A percentile compares a stretch with the other conserved stretches of the same genome.
Conservation (phyloP, 2,797 vertebrate genomes). For the Lacerta bilineata region DNA sequence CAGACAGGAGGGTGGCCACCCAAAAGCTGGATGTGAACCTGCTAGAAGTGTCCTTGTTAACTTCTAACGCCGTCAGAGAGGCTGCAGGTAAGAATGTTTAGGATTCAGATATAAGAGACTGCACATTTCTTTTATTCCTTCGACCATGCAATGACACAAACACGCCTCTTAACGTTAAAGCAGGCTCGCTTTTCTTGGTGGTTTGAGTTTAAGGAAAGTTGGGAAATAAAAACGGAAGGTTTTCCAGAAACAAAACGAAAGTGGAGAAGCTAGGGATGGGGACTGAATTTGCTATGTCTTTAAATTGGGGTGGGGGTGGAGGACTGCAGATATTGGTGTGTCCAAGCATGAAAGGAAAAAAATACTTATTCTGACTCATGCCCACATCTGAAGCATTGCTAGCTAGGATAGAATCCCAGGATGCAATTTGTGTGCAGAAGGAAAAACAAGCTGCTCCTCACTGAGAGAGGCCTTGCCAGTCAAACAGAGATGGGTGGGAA, state of each 20-base stretch:
- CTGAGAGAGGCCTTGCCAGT: neutral
- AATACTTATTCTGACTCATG: constrained; percentile 12
- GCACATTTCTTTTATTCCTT: neutral
- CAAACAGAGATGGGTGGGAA: neutral
- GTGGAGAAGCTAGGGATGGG: too few species aligned
- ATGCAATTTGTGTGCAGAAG: neutral
- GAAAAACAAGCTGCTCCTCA: constrained; percentile 11
- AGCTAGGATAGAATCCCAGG: neutral
- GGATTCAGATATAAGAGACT: neutral
- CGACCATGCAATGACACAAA: neutral
- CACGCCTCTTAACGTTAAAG: neutral
- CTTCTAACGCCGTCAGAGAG: neutral
- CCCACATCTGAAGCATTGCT: constrained; percentile 6
- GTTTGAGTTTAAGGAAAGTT: neutral
- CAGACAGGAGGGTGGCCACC: neutral
- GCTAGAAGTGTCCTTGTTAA: neutral
- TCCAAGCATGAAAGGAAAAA: neutral
- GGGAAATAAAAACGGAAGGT: neutral
- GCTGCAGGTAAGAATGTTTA: neutral
- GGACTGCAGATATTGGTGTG: neutral
- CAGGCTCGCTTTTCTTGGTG: neutral
- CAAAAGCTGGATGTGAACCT: neutral
- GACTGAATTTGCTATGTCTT: neutral
- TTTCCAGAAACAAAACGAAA: neutral
- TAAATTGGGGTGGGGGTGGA: neutral